Conservation (phyloP, 2,888 invertebrate species). For the Nomada ferruginata region DNA sequence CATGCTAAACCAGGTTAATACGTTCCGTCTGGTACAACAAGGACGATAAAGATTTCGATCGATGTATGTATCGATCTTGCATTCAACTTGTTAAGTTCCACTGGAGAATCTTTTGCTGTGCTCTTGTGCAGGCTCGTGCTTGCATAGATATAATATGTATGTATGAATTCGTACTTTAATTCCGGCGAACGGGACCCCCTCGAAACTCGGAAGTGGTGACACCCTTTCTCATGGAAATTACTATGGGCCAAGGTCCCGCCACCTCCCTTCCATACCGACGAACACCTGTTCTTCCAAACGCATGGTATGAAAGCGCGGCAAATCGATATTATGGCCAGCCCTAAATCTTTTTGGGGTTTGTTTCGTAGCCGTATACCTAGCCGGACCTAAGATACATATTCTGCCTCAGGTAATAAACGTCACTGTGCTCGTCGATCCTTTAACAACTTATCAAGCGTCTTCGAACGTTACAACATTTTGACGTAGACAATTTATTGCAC, state of each 20-base stretch:
- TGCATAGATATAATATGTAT: neutral
- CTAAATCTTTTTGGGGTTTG: slow-evolving; percentile 11
- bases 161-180: slow-evolving; percentile 47
- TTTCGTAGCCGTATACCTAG: neutral
- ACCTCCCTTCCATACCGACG: neutral
- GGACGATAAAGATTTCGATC: too few relatives aligned
- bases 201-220: slow-evolving; percentile 37
- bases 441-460: neutral
- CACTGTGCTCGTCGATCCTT: neutral
- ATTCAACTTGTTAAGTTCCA: neutral
- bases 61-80: too few relatives aligned
- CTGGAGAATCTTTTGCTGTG: slow-evolving; percentile 34
- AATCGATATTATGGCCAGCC: slow-evolving; percentile 49
- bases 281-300: slow-evolving; percentile 46
- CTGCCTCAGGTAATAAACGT: slow-evolving; percentile 35
- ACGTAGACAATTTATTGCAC: neutral
- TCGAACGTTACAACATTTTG: neutral
- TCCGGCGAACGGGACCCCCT: slow-evolving; percentile 4
- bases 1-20: neutral
- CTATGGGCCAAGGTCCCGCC: slow-evolving; percentile 44
- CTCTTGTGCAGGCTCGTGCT: neutral
- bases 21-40: too few relatives aligned
- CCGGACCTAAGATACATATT: slow-evolving; percentile 2
- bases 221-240: slow-evolving; percentile 66
- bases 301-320: slow-evolving; percentile 11